A percentile compares a stretch with the other conserved stretches of the same genome.
These are phyloP conservation scores for Tetrax tetrax DNA, from an alignment of 2,113 vertebrate species.

Conservation along the genomic window DNA sequence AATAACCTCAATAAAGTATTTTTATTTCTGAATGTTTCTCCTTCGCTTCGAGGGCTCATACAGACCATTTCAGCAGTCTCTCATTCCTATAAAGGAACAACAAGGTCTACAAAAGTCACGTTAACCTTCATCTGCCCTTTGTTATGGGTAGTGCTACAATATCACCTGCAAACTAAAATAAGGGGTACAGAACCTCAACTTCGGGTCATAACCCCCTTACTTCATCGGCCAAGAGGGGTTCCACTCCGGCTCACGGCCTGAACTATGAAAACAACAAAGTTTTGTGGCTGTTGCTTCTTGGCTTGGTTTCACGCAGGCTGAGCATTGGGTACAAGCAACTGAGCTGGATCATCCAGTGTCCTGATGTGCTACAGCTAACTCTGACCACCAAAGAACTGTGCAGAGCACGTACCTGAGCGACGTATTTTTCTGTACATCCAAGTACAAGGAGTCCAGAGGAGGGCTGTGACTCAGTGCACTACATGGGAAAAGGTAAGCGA, in stretches of 20 bases:
- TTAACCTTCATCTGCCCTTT: not conserved
- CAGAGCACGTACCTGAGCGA: not conserved
- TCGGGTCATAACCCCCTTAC: not conserved
- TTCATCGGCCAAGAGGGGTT: not conserved
- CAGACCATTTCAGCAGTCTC: not conserved
- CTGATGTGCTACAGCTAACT: not conserved
- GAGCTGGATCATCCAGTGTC: not conserved
- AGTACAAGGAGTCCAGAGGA: not conserved
- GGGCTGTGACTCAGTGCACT: not conserved
- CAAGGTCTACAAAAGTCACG: not conserved
- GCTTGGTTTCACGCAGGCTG: not conserved
- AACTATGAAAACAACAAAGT: not conserved
- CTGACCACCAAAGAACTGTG: no score
- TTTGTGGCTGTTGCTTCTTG: not conserved
- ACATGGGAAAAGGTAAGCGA: not conserved
- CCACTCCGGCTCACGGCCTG: not conserved
- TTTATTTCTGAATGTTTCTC: not conserved
- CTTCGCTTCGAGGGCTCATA: not conserved
- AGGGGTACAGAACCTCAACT: not conserved
- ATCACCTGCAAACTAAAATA: not conserved
- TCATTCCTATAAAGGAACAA: not conserved
- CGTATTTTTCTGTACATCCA: not conserved
- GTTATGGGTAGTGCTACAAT: accelerated
- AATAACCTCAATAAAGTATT: constrained; percentile 4
- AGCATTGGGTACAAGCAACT: not conserved